Evolutionary conservation across 2,113 vertebrate species (phyloP).

Genomic region (Grantiella picta): DNA sequence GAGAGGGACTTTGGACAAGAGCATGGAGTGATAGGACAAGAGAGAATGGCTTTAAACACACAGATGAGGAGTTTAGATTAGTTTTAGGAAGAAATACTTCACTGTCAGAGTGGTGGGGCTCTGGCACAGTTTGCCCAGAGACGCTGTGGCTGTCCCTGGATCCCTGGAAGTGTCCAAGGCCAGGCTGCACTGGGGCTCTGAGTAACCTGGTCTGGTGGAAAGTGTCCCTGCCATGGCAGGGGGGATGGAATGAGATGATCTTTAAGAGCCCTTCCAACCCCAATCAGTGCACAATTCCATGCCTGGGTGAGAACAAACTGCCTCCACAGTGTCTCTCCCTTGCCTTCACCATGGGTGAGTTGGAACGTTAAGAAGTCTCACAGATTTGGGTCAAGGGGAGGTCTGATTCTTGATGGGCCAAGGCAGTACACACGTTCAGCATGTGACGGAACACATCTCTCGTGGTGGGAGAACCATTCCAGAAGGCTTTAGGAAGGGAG

Average conservation of each 20-base stretch:
- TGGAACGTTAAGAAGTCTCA: background rate
- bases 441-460: background rate
- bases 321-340: background rate
- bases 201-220: background rate
- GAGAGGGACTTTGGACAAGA: background rate
- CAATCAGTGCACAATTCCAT: background rate
- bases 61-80: background rate
- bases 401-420: background rate
- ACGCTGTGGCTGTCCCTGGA: background rate
- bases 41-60: background rate
- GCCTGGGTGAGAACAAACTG: background rate
- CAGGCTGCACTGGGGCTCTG: background rate
- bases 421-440: background rate
- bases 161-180: background rate
- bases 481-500: background rate
- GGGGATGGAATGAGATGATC: background rate
- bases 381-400: background rate
- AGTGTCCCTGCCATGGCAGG: background rate
- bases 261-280: background rate
- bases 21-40: background rate
- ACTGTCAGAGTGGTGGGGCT: fast-evolving
- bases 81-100: background rate
- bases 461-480: background rate
- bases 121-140: background rate
- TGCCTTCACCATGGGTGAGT: fast-evolving